Percentiles rank a stretch among this genome's conserved stretches.
Evolutionary conservation across 2,113 vertebrate species (phyloP).

Genomic region (cattle (Bos taurus)): DNA sequence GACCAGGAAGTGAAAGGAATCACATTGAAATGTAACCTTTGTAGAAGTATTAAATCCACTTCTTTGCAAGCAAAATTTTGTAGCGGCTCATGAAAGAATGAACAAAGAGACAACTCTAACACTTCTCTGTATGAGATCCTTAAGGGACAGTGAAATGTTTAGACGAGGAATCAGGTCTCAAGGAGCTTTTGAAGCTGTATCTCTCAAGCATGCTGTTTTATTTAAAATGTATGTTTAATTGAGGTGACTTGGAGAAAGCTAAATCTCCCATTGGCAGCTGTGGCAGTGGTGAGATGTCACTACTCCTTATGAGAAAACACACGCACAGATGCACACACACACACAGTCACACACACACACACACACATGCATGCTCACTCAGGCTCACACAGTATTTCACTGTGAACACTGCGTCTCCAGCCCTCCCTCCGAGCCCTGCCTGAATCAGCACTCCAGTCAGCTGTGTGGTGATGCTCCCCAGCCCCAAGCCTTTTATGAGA

Average conservation of each 20-base stretch:
- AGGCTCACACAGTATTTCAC: background rate
- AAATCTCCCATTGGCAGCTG: background rate
- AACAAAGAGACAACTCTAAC: background rate
- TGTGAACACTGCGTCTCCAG: background rate
- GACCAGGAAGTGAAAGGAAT: background rate
- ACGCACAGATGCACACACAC: background rate
- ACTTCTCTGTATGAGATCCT: background rate
- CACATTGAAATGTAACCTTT: background rate
- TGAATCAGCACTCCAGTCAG: constrained; percentile 58
- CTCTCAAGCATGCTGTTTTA: background rate
- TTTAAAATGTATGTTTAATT: background rate
- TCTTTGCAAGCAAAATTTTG: constrained; percentile 3
- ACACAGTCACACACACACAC: background rate
- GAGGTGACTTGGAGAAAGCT: constrained; percentile 4
- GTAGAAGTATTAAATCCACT: background rate
- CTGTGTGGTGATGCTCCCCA: constrained; percentile 43
- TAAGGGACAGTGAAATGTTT: background rate
- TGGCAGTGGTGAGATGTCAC: background rate
- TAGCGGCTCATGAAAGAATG: background rate
- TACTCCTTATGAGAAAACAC: background rate
- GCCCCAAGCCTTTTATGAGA: constrained; percentile 65
- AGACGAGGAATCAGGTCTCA: background rate
- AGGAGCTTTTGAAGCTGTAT: background rate
- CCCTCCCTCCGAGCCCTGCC: background rate
- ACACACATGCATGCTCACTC: background rate